phyloP scores from a whole-genome alignment of 1,140 invertebrate species.

The Lethrus apterus region DNA sequence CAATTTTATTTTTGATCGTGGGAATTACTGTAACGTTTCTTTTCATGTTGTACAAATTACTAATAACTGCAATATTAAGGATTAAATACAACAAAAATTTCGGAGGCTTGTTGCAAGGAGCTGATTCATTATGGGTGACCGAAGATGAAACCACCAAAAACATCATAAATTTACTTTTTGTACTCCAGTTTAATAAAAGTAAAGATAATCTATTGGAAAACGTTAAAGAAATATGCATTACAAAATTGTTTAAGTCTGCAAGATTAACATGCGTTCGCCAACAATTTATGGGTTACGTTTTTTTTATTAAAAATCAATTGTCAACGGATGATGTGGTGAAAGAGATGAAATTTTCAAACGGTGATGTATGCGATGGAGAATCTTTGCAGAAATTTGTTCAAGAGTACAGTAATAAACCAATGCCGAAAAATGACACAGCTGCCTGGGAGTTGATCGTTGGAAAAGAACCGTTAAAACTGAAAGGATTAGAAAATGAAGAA shows the following conservation, averaged over 20 bases:
- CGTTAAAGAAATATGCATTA: not conserved
- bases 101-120: not conserved
- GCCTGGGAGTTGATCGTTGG: not conserved
- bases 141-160: not conserved
- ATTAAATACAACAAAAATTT: not conserved
- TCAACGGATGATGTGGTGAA: not conserved
- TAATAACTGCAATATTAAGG: too few species aligned
- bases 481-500: not conserved
- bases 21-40: too few species aligned
- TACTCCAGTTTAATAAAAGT: not conserved
- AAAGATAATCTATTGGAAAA: too few species aligned
- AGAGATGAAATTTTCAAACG: not conserved
- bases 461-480: not conserved
- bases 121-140: not conserved
- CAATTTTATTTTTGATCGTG: too few species aligned
- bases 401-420: not conserved
- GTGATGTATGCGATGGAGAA: not conserved
- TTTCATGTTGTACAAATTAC: too few species aligned
- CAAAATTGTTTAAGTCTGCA: not conserved
- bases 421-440: not conserved
- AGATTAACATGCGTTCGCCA: not conserved
- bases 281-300: not conserved
- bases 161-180: constrained; percentile 1
- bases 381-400: not conserved
- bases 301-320: not conserved